phyloP scores from a whole-genome alignment of 1,140 invertebrate genomes.

The Nylanderia fulva region DNA sequence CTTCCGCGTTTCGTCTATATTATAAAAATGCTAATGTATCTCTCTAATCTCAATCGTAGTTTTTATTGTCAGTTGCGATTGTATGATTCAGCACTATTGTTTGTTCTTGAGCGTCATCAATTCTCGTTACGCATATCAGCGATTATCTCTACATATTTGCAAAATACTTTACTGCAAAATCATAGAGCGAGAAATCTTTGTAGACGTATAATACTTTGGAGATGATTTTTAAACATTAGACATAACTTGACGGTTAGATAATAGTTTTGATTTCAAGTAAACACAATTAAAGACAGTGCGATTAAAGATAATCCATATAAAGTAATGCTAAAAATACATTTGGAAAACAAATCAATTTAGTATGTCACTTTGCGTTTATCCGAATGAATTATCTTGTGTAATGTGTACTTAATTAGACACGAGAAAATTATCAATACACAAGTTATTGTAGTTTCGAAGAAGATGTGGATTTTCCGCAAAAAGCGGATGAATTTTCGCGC shows the following conservation, averaged over 20 bases:
- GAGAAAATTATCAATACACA: neutral
- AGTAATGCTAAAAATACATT: neutral
- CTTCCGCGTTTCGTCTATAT: neutral
- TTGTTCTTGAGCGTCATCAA: neutral
- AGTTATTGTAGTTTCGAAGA: neutral
- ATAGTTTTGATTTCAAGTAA: neutral
- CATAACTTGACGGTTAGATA: neutral
- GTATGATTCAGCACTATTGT: neutral
- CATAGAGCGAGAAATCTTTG: neutral
- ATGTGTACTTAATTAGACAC: neutral
- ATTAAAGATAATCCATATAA: too few species aligned
- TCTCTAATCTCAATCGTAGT: too few species aligned
- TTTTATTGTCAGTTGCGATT: neutral
- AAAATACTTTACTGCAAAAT: neutral
- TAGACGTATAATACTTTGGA: neutral
- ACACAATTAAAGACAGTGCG: too few species aligned
- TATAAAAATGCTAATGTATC: neutral
- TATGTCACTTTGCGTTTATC: too few species aligned
- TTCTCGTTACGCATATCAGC: neutral
- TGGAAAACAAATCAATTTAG: neutral
- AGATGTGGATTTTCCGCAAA: neutral
- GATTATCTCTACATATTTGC: constrained; percentile 32
- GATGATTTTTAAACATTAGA: too few species aligned
- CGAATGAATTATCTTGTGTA: neutral
- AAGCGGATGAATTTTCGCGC: neutral